Evolutionary conservation across 92 coral and sea anemone genomes (phyloP).

Genomic region (Epizoanthus ramosus): DNA sequence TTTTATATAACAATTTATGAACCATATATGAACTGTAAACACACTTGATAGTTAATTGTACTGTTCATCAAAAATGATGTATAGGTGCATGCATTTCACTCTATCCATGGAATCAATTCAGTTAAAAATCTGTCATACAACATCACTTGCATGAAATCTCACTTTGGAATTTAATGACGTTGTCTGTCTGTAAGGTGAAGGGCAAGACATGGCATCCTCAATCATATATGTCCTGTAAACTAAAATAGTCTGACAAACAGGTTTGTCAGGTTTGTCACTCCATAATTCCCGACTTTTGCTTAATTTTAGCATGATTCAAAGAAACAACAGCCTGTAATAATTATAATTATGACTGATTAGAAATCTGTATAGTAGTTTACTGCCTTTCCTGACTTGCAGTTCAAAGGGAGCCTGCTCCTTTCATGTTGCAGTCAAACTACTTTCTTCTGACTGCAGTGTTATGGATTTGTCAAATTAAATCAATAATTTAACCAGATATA

Average conservation of each 20-base stretch:
- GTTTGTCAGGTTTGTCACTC: not conserved
- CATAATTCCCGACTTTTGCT: not conserved
- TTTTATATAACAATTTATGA: not conserved
- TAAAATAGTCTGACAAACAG: no score
- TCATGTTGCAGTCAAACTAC: conserved; percentile 16
- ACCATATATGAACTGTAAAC: not conserved
- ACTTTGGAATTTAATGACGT: no score
- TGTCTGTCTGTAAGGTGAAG: no score
- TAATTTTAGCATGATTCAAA: no score
- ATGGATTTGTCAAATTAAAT: no score
- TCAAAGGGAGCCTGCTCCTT: conserved; percentile 38
- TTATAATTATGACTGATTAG: not conserved
- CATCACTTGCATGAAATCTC: no score
- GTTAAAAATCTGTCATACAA: not conserved
- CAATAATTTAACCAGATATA: no score
- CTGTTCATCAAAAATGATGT: not conserved
- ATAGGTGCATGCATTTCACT: not conserved
- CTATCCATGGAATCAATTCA: no score
- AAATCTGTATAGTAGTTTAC: conserved; percentile 12
- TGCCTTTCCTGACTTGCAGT: conserved; percentile 31
- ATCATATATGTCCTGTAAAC: no score
- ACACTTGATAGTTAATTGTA: not conserved
- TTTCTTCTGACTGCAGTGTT: not conserved
- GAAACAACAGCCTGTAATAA: no score
- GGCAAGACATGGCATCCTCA: no score